phyloP scores from a whole-genome alignment of 2,888 invertebrate species.

The Nebria salina region DNA sequence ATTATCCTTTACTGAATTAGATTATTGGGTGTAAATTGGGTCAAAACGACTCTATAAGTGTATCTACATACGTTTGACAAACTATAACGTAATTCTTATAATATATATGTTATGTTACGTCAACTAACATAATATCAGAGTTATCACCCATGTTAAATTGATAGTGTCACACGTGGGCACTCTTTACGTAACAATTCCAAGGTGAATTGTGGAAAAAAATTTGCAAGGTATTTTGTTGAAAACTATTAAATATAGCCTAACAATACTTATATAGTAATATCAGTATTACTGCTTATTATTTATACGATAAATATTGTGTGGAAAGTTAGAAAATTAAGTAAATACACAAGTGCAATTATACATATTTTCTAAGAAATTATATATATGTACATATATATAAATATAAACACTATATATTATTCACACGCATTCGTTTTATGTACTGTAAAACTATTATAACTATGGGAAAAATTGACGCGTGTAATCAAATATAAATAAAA shows the following conservation, averaged over 20 bases:
- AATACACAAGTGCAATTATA: neutral
- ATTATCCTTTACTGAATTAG: too few relatives aligned
- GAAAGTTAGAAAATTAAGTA: neutral
- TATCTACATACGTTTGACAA: neutral
- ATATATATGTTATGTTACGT: neutral
- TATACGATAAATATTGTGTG: neutral
- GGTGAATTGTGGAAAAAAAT: neutral
- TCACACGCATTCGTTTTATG: too few relatives aligned
- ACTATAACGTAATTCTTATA: neutral
- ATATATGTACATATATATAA: too few relatives aligned
- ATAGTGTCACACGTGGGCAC: neutral
- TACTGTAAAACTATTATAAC: too few relatives aligned
- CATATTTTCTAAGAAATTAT: neutral
- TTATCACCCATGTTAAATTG: neutral
- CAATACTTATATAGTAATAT: neutral
- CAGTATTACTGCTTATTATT: neutral
- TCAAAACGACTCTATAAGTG: neutral
- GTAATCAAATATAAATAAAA: too few relatives aligned
- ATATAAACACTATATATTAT: too few relatives aligned
- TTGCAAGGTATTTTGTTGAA: neutral
- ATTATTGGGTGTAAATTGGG: too few relatives aligned
- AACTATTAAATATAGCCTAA: neutral
- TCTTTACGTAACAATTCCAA: neutral
- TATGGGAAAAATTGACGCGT: too few relatives aligned
- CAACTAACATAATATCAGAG: neutral